Evolutionary conservation across 1,140 invertebrate genomes (phyloP), one percentile per base, ranked within the genome.

Genomic region (Tigriopus japonicus): DNA sequence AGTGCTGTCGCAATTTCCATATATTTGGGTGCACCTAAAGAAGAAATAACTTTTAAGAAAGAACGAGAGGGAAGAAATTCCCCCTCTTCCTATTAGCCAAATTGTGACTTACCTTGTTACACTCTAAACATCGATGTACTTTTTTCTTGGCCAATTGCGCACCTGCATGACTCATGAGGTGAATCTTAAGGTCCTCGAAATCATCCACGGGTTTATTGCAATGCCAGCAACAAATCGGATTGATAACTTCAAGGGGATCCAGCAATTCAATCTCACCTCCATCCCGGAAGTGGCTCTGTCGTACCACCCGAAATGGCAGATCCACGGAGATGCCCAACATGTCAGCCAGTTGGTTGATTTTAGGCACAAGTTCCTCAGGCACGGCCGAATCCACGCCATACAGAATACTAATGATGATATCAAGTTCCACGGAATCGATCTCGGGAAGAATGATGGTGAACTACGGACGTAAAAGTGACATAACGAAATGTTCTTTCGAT

Each of bases 61-160:
- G 21, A 17, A 6, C 15, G 15, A 12, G 15, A 43, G 10, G 10
- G 10, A 43, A 43, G 15, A 43, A 43, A 12, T 15, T 43, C 42
- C 10, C 42, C 10, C 42, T 43, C 19, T n/a, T n/a, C n/a, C n/a
- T n/a, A n/a, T n/a, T n/a, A n/a, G n/a, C n/a, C n/a, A n/a, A n/a
- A n/a, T n/a, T n/a, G n/a, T n/a, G 28, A 58, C n/a, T 17, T 41
- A 58, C 55, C 28, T 58, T 58, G 15, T 58, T 58, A 19, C 55
- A 58, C 40, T 58, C 42, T 19, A 17, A 17, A 19, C 55, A 58
- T n/a, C 21, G 13, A 23, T 58, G 55, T 2, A 28, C 12, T 43
- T 58, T 58, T 41, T 14, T 41, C 10, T 23, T 41, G 21, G 15
- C n/a, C 13, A 54, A 28, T 19, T 58, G 35, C 5, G 35, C 55